Evolutionary conservation across 1,140 invertebrate species (phyloP).

Genomic region (Drosophila jambulina): DNA sequence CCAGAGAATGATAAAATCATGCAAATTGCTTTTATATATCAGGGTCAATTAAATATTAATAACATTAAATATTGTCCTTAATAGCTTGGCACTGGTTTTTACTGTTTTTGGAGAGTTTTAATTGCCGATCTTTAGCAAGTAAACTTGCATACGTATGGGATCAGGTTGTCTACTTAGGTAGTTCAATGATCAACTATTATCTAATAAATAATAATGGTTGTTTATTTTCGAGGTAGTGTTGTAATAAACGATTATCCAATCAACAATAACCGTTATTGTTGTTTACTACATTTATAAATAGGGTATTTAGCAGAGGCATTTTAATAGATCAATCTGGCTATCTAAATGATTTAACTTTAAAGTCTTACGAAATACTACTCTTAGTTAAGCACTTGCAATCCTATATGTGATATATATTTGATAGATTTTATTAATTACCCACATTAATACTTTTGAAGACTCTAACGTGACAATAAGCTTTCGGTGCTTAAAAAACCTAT

Average conservation of each 20-base stretch:
- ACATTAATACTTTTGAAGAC: background rate
- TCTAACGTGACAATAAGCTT: too few relatives aligned
- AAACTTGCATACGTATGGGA: background rate
- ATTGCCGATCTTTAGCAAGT: background rate
- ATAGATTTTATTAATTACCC: too few relatives aligned
- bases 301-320: background rate
- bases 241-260: background rate
- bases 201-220: background rate
- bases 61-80: conserved; percentile 3
- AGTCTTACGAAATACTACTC: background rate
- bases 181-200: background rate
- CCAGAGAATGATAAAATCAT: background rate
- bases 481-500: background rate
- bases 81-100: background rate
- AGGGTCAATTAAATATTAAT: conserved; percentile 9
- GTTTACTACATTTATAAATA: background rate
- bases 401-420: too few relatives aligned
- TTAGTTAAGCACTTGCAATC: background rate
- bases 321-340: background rate
- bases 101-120: conserved; percentile 3
- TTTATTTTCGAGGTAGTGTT: background rate
- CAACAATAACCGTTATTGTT: background rate
- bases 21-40: conserved; percentile 7
- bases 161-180: background rate
- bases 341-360: too few relatives aligned